Base-by-base conservation (phyloP, 2,797 vertebrate genomes). In the Gila robusta region DNA sequence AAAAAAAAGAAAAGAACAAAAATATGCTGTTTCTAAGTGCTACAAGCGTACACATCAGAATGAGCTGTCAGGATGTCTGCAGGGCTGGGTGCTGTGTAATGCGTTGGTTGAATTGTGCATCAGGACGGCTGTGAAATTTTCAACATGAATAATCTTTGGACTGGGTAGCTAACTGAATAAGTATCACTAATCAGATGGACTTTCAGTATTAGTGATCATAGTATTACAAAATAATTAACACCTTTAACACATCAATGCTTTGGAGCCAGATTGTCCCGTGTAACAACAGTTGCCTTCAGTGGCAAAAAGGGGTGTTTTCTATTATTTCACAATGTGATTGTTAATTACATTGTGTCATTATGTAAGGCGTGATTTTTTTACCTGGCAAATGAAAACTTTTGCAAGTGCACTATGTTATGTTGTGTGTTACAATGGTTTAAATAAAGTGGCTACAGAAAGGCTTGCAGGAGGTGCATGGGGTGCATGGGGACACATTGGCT, bases 361-460 rank as follows among this genome's bases (percentile, higher is more conserved):
- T 19, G 8, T 9, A 19, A 26, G 76, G 23, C 3, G n/a, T 47
- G 10, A 66, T 10, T 47, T 0, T 47, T 66, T 47, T 6, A 21
- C 16, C 4, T 41, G 16, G 1, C 9, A 44, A 62, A 79, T 28
- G 12, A 79, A 1, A 28, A 69, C 28, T 35, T 35, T 81, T 69
- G 6, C n/a, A 9, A n/a, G 21, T 52, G 11, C 74, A 37, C 16
- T 47, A 41, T 78, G 32, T 39, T 56, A 49, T 2, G 16, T 28
- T 35, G 26, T 47, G 70, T 4, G 19, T 62, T 71, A 78, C 37
- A 79, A 52, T 66, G 35, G 59, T 12, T 82, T 71, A 67, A 77
- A 35, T 35, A 52, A 39, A 32, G 26, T 78, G 73, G 26, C 90
- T 87, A 74, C 89, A 73, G 91, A 26, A 56, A 82, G 90, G 89